Percentiles rank a stretch among this genome's conserved stretches.
Evolutionary conservation across 2,113 vertebrate genomes (phyloP).

Genomic region (Phylloscopus trochiloides): DNA sequence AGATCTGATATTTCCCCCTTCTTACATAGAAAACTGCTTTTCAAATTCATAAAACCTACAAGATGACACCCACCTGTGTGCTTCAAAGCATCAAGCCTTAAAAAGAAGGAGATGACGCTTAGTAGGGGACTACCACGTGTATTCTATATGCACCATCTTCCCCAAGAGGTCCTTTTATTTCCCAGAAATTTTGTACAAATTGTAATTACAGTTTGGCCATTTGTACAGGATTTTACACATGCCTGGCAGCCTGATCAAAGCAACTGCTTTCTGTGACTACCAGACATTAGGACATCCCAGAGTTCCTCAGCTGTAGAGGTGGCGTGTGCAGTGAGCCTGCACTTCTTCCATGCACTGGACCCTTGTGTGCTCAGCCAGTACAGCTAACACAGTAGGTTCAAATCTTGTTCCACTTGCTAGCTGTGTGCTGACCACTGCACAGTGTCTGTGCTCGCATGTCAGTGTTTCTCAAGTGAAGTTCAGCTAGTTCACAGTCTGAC

Average conservation of each 20-base stretch:
- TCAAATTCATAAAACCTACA: background rate
- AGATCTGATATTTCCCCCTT: background rate
- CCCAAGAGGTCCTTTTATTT: background rate
- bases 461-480: background rate
- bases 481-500: background rate
- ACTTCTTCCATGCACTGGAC: background rate
- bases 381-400: background rate
- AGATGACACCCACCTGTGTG: background rate
- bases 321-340: fast-evolving
- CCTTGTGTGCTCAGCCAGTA: fast-evolving
- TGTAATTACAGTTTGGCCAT: background rate
- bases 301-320: background rate
- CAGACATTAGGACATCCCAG: background rate
- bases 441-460: background rate
- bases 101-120: background rate
- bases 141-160: background rate
- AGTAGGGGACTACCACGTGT: background rate
- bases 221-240: background rate
- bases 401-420: background rate
- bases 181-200: background rate
- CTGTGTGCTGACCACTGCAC: background rate
- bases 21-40: background rate
- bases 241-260: background rate
- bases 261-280: background rate
- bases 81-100: background rate